A percentile compares a stretch with the other conserved stretches of the same genome.
Evolutionary conservation across 2,113 vertebrate species (phyloP).

Genomic region (Mirza zaza): DNA sequence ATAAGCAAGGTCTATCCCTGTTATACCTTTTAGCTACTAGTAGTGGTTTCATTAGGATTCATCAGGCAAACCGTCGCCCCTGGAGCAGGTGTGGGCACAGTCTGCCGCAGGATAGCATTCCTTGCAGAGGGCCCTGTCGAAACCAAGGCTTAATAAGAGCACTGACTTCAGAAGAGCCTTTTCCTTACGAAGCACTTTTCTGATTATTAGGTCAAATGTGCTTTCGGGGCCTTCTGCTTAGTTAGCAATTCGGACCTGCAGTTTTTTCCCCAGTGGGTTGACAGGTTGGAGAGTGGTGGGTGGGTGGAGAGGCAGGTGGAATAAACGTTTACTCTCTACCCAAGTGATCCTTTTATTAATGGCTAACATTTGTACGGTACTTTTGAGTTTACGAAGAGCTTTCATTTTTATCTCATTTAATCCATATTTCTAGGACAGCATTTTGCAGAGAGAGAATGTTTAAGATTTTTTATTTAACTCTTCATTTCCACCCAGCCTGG

Average conservation of each 20-base stretch:
- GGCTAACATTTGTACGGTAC: neutral
- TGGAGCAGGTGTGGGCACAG: neutral
- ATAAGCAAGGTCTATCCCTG: neutral
- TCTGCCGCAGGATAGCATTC: neutral
- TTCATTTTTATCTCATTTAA: neutral
- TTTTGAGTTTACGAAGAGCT: neutral
- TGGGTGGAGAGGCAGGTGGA: neutral
- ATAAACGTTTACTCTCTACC: neutral
- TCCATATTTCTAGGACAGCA: neutral
- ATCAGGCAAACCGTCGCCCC: neutral
- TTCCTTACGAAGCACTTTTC: constrained; percentile 39
- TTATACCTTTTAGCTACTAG: rapidly evolving
- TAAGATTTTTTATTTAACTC: neutral
- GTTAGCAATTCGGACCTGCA: neutral
- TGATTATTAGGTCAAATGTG: neutral
- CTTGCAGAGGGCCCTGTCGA: neutral
- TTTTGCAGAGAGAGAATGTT: neutral
- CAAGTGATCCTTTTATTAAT: neutral
- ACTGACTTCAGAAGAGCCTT: neutral
- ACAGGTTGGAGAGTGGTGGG: neutral
- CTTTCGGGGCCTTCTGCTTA: constrained; percentile 19
- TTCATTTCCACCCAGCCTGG: neutral
- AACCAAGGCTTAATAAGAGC: neutral
- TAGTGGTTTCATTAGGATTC: neutral
- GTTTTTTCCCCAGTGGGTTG: neutral